Evolutionary conservation across 64 coral and sea anemone species (phyloP).

Genomic region (Cladopsammia gracilis): DNA sequence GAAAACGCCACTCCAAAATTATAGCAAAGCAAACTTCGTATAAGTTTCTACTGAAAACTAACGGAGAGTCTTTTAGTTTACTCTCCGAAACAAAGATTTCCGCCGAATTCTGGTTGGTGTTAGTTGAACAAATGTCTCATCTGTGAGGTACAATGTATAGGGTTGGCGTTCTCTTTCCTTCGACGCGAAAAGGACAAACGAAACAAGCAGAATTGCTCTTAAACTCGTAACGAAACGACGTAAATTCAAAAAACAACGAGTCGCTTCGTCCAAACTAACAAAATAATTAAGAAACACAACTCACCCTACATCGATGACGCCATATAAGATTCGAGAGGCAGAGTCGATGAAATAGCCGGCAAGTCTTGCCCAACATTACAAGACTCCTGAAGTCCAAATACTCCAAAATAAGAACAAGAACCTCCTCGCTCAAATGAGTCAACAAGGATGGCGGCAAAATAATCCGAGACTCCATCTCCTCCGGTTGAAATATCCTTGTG

Average conservation of each 20-base stretch:
- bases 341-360: conserved; percentile 97
- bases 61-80: background rate
- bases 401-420: conserved; percentile 99
- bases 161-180: background rate
- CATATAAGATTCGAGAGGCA: conserved; percentile 99
- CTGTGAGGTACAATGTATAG: background rate
- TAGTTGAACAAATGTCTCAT: background rate
- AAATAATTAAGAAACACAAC: conserved; percentile 67
- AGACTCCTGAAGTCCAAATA: conserved; percentile 98
- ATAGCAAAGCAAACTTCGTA: background rate
- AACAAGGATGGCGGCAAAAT: conserved; percentile 97
- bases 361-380: conserved; percentile 98
- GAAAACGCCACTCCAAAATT: background rate
- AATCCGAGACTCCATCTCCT: conserved; percentile 94
- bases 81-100: background rate
- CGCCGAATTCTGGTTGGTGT: background rate
- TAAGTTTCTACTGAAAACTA: background rate
- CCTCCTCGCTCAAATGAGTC: conserved; percentile 99
- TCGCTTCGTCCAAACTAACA: conserved; percentile 8
- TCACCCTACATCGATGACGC: conserved; percentile 99
- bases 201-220: background rate
- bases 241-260: background rate
- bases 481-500: conserved; percentile 97
- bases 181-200: background rate
- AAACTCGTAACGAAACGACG: background rate